Evolutionary conservation across 35 echinoderm and acorn worm genomes (phyloP).

Genomic region (Lytechinus pictus): DNA sequence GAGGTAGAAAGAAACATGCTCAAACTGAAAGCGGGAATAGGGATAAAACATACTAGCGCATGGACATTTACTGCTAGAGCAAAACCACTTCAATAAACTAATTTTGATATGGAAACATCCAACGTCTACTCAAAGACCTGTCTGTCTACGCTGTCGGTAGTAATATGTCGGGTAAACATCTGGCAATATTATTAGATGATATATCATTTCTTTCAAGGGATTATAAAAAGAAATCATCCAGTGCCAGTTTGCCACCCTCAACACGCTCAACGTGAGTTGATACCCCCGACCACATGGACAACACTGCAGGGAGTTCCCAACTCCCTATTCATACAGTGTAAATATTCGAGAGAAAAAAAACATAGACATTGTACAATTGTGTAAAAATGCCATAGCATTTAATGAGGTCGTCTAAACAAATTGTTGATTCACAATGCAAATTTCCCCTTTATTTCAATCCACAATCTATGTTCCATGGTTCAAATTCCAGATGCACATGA

Average conservation of each 20-base stretch:
- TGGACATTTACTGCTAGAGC: too few relatives aligned
- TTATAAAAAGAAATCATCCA: too few relatives aligned
- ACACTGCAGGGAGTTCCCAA: background rate
- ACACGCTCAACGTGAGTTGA: background rate
- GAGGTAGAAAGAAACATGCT: too few relatives aligned
- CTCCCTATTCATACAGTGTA: background rate
- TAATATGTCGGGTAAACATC: too few relatives aligned
- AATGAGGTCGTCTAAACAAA: background rate
- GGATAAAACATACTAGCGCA: too few relatives aligned
- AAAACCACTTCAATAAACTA: too few relatives aligned
- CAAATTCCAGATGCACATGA: background rate
- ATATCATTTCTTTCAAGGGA: too few relatives aligned
- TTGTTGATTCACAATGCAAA: background rate
- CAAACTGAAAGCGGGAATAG: too few relatives aligned
- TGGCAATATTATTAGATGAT: too few relatives aligned
- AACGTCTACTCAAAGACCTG: too few relatives aligned
- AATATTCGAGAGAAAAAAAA: background rate
- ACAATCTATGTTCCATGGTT: background rate
- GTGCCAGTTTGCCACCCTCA: background rate
- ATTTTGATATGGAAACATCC: too few relatives aligned
- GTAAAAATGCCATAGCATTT: background rate
- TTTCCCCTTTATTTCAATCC: background rate
- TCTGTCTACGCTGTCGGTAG: too few relatives aligned
- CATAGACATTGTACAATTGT: background rate
- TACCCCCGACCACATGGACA: background rate